Base-by-base conservation (phyloP, 2,113 vertebrate genomes). In the Scartelaos histophorus region DNA sequence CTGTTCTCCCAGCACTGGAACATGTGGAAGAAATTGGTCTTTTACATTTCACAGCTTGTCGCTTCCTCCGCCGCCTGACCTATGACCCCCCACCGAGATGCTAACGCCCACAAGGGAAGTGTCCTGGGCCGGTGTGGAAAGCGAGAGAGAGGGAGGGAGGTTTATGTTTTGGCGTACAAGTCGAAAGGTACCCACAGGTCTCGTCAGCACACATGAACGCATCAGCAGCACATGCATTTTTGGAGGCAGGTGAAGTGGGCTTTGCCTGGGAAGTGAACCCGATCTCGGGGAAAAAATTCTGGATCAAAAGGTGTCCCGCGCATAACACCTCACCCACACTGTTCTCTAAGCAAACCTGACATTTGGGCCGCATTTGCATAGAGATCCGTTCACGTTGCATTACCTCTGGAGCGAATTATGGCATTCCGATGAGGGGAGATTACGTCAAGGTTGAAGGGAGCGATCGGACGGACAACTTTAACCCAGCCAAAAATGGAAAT, bases 11-110 rank as follows among this genome's bases (percentile, higher is more conserved):
- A 95, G 94, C 88, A 85, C 89, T 87, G 89, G 80, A 95, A 97
- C 97, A 99, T 98, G 96, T 99, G 97, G 97, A 97, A 98, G 94
- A 95, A 96, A 98, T 99, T 98, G 96, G 94, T 95, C 96, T 96
- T 96, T 96, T 96, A 96, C 95, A 94, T 97, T 98, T 99, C 97
- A 95, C 96, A 98, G 97, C 96, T 97, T 98, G 96, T 96, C 95
- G 96, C 97, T 99, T 98, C 97, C 97, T 97, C 93, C 93, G 90
- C 92, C 90, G 93, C 88, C 91, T 93, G 94, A 96, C 95, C 96
- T 94, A 92, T 97, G 95, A 97, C 96, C 96, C 94, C 95, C 94
- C 88, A 38, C 34, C 93, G 94, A 94, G 95, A 95, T 94, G 93
- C 95, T 90, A 94, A 96, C 95, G 93, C 96, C 93, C 94, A 93